A percentile compares a stretch with the other conserved stretches of the same genome.
These are phyloP conservation scores for Bombus picipes DNA, from an alignment of 1,140 invertebrate species.

Conservation along the genomic window DNA sequence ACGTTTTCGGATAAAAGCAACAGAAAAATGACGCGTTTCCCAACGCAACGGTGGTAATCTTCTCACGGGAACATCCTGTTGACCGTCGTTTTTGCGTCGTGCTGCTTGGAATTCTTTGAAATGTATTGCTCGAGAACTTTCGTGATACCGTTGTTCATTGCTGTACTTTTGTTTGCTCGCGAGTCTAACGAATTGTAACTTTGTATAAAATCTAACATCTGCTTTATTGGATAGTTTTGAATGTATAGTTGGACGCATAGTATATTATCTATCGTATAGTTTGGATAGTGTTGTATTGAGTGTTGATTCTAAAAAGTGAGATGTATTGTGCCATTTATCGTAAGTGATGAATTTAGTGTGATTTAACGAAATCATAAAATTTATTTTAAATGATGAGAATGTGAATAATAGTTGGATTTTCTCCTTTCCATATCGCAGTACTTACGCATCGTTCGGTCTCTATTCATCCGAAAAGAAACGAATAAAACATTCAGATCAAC, in stretches of 20 bases:
- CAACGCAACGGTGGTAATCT: not conserved
- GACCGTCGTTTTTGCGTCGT: not conserved
- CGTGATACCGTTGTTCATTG: not conserved
- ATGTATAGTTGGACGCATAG: too few relatives aligned
- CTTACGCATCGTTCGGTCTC: too few relatives aligned
- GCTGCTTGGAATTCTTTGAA: not conserved
- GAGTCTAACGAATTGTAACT: not conserved
- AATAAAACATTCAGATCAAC: too few relatives aligned
- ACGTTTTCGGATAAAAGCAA: not conserved
- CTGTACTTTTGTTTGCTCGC: not conserved
- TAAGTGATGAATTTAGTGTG: too few relatives aligned
- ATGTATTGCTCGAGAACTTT: not conserved
- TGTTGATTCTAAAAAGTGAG: not conserved
- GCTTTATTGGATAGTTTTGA: not conserved
- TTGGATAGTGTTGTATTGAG: too few relatives aligned
- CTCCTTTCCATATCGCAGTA: too few relatives aligned
- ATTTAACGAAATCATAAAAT: too few relatives aligned
- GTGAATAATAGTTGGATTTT: too few relatives aligned
- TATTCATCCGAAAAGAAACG: too few relatives aligned
- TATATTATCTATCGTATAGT: too few relatives aligned
- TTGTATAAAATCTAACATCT: not conserved
- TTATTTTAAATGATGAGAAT: too few relatives aligned
- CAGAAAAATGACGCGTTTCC: not conserved
- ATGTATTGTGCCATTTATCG: not conserved
- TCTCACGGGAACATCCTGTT: not conserved